phyloP scores from a whole-genome alignment of 2,888 invertebrate genomes.

The Rhingia campestris region DNA sequence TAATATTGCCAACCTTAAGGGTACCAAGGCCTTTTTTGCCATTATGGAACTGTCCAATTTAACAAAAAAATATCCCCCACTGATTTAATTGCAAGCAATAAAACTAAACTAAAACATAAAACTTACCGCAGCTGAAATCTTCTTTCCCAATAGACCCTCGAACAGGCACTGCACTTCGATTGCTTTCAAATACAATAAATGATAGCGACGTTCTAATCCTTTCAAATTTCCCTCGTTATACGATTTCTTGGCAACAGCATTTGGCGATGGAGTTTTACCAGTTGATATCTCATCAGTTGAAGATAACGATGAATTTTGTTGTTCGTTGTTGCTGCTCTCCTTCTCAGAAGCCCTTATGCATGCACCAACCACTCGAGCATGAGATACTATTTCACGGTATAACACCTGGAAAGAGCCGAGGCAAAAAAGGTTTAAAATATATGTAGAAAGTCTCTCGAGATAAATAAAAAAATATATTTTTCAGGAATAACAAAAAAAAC shows the following conservation, averaged over 20 bases:
- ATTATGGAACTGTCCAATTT: too few species aligned
- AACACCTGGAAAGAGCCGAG: slow-evolving; percentile 88
- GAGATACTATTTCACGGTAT: slow-evolving; percentile 96
- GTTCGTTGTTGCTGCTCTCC: slow-evolving; percentile 76
- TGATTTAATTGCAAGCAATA: background rate
- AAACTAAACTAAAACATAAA: slow-evolving; percentile 1
- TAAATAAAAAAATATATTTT: slow-evolving; percentile 51
- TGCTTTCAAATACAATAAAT: slow-evolving; percentile 93
- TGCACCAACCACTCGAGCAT: slow-evolving; percentile 93
- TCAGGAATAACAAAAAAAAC: slow-evolving; percentile 71
- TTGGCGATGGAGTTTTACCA: slow-evolving; percentile 76
- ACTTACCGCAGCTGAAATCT: slow-evolving; percentile 86
- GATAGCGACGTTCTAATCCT: slow-evolving; percentile 94
- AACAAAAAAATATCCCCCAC: too few species aligned
- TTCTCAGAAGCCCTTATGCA: slow-evolving; percentile 88
- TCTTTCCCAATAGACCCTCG: slow-evolving; percentile 89
- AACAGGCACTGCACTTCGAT: slow-evolving; percentile 96
- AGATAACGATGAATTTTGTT: slow-evolving; percentile 77
- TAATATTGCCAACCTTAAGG: too few species aligned
- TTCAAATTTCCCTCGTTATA: slow-evolving; percentile 81
- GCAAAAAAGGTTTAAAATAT: slow-evolving; percentile 38
- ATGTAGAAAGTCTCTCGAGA: slow-evolving; percentile 39
- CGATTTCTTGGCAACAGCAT: slow-evolving; percentile 57
- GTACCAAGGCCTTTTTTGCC: too few species aligned
- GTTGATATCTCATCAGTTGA: slow-evolving; percentile 76